phyloP scores from a whole-genome alignment of 2,888 invertebrate genomes.

The Trileptium ribeirensis region DNA sequence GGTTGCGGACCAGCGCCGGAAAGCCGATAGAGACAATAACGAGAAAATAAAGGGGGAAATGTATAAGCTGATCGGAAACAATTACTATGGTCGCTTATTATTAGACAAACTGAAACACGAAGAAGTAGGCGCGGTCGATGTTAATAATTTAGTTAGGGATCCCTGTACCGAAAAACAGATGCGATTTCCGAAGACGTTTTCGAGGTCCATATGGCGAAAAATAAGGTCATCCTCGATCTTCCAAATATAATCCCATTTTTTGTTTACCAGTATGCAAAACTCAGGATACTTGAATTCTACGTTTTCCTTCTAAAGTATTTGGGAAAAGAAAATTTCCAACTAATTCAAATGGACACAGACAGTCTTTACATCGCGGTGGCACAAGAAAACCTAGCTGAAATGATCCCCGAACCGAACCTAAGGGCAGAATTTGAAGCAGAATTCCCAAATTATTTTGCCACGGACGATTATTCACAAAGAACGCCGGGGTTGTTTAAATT shows the following conservation, averaged over 20 bases:
- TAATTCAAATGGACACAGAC: slow-evolving; percentile 12
- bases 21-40: too few relatives aligned
- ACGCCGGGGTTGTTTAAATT: neutral
- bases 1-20: too few relatives aligned
- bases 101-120: neutral
- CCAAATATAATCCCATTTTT: neutral
- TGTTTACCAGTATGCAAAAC: neutral
- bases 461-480: neutral
- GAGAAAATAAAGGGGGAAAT: too few relatives aligned
- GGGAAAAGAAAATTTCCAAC: slow-evolving; percentile 5
- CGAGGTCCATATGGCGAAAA: neutral
- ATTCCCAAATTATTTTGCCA: too few relatives aligned
- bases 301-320: neutral
- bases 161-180: too few relatives aligned
- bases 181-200: neutral
- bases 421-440: too few relatives aligned
- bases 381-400: neutral
- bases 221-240: neutral
- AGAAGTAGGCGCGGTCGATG: too few relatives aligned
- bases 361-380: neutral
- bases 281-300: neutral
- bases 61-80: neutral
- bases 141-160: too few relatives aligned
- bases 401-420: too few relatives aligned
- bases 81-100: neutral